Percentiles rank a stretch among this genome's conserved stretches.
These are phyloP conservation scores for Drosophila saltans DNA, from an alignment of 1,140 invertebrate genomes.

Conservation along the genomic window DNA sequence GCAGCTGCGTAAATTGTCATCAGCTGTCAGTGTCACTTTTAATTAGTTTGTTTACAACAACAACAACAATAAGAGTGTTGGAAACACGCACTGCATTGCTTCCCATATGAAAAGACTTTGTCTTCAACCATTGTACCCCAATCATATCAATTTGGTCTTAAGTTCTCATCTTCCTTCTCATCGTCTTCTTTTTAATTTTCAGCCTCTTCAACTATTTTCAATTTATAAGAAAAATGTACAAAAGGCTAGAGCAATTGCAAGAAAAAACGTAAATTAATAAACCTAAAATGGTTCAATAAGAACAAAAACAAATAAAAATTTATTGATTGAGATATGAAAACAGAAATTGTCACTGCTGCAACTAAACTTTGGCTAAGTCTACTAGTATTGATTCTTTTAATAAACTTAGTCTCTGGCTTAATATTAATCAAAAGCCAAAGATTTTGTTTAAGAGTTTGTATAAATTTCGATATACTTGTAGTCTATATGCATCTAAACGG, in stretches of 20 bases:
- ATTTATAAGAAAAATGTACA: slow-evolving; percentile 39
- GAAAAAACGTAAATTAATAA: not conserved
- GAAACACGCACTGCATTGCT: slow-evolving; percentile 33
- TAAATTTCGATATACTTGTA: too few species aligned
- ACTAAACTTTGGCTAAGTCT: too few species aligned
- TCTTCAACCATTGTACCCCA: slow-evolving; percentile 36
- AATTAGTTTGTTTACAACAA: slow-evolving; percentile 80
- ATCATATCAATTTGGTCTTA: slow-evolving; percentile 74
- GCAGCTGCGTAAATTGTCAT: slow-evolving; percentile 77
- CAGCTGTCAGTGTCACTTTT: slow-evolving; percentile 79
- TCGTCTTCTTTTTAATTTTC: not conserved
- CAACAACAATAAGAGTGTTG: slow-evolving; percentile 31
- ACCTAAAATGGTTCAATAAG: not conserved
- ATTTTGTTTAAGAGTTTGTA: too few species aligned
- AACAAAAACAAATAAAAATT: not conserved
- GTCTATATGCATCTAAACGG: too few species aligned
- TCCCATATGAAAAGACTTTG: not conserved
- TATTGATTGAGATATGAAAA: too few species aligned
- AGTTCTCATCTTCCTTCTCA: slow-evolving; percentile 12
- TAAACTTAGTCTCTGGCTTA: too few species aligned
- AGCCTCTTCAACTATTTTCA: slow-evolving; percentile 50
- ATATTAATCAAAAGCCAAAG: too few species aligned
- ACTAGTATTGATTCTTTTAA: too few species aligned
- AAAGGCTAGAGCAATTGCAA: not conserved
- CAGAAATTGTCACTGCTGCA: too few species aligned